phyloP scores from a whole-genome alignment of 2,797 vertebrate genomes.

The Hydrolagus colliei region DNA sequence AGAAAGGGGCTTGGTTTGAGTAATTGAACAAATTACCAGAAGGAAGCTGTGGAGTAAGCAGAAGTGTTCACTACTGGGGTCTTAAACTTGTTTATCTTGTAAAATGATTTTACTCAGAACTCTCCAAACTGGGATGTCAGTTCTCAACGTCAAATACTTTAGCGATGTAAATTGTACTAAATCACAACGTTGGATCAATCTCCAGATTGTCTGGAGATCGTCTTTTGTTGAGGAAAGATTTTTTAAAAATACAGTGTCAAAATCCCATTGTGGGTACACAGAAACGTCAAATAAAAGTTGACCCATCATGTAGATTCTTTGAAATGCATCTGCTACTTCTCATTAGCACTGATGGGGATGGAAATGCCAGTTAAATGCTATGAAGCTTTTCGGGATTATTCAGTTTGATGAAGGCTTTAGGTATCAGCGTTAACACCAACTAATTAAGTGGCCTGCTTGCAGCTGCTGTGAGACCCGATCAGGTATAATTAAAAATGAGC shows the following conservation, averaged over 20 bases:
- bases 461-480: constrained; percentile 67
- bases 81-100: constrained; percentile 73
- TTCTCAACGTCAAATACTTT: constrained; percentile 84
- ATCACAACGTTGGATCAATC: constrained; percentile 79
- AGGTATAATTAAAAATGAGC: constrained; percentile 89
- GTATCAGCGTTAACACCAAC: constrained; percentile 53
- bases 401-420: constrained; percentile 41
- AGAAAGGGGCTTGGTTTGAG: not conserved
- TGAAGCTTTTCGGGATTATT: constrained; percentile 48
- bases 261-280: constrained; percentile 69
- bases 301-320: constrained; percentile 34
- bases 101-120: constrained; percentile 81
- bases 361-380: constrained; percentile 47
- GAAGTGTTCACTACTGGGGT: not conserved
- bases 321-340: constrained; percentile 43
- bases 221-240: constrained; percentile 65
- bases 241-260: constrained; percentile 55
- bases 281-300: constrained; percentile 32
- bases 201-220: constrained; percentile 69
- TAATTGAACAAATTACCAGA: constrained; percentile 15
- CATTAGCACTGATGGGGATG: constrained; percentile 42
- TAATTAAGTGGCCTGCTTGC: constrained; percentile 79
- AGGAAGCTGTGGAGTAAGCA: not conserved
- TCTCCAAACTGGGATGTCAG: constrained; percentile 85
- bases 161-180: constrained; percentile 84